phyloP scores from a whole-genome alignment of 92 coral and sea anemone genomes.

The Heteractis magnifica region DNA sequence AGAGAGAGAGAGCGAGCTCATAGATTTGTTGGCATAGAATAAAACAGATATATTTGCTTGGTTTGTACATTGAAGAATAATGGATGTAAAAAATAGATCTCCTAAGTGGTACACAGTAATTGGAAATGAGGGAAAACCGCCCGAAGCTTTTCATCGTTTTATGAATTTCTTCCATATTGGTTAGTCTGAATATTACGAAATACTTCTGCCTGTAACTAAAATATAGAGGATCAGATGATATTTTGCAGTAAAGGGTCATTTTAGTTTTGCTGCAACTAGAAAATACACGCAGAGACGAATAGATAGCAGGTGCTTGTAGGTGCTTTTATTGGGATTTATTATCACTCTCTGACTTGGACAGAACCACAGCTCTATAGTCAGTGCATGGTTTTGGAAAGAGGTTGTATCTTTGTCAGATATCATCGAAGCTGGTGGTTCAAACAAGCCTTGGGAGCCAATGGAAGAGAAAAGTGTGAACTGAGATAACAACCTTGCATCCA shows the following conservation, averaged over 20 bases:
- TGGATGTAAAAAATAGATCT: background rate
- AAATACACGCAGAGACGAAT: background rate
- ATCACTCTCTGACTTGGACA: background rate
- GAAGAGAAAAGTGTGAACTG: background rate
- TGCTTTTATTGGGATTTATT: background rate
- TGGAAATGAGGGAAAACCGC: conserved; percentile 7
- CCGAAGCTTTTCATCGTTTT: conserved; percentile 1
- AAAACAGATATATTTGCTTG: background rate
- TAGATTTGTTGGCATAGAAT: background rate
- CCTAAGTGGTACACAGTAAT: conserved; percentile 17
- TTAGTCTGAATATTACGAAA: background rate
- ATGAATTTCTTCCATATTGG: background rate
- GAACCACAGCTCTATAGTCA: background rate
- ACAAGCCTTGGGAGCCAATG: conserved; percentile 17
- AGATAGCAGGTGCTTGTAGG: background rate
- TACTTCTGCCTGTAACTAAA: background rate
- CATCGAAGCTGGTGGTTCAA: conserved; percentile 15
- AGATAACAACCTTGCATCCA: conserved; percentile 23
- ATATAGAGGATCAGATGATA: no score
- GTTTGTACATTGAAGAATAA: conserved; percentile 15
- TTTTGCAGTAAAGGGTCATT: no score
- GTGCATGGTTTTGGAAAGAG: conserved; percentile 1
- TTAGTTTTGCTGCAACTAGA: background rate
- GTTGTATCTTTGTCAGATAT: conserved; percentile 1
- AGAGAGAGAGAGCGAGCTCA: background rate